Conservation (phyloP, 2,888 invertebrate species). For the Noctua fimbriata region DNA sequence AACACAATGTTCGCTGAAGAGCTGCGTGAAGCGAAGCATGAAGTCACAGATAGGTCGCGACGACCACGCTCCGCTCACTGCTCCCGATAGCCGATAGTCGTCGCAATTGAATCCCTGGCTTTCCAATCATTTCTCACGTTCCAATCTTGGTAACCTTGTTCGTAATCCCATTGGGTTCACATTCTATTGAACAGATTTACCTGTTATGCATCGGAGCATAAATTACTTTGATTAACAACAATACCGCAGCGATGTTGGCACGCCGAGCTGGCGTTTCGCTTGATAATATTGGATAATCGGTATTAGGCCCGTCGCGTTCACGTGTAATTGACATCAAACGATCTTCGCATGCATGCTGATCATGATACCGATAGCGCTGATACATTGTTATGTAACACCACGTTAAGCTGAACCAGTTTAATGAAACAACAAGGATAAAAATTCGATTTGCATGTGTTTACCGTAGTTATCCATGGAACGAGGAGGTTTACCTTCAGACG, state of each 20-base stretch:
- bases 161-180: slow-evolving; percentile 56
- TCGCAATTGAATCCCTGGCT: slow-evolving; percentile 57
- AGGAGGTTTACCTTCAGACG: slow-evolving; percentile 84
- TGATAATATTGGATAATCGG: slow-evolving; percentile 71
- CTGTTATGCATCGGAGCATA: slow-evolving; percentile 68
- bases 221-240: slow-evolving; percentile 75
- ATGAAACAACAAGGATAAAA: slow-evolving; percentile 60
- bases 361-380: slow-evolving; percentile 55
- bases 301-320: slow-evolving; percentile 66
- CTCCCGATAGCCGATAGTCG: slow-evolving; percentile 60
- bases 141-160: slow-evolving; percentile 58
- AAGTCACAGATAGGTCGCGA: slow-evolving; percentile 75
- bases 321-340: slow-evolving; percentile 70
- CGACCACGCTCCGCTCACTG: slow-evolving; percentile 57
- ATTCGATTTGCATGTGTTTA: slow-evolving; percentile 73
- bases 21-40: slow-evolving; percentile 74
- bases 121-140: slow-evolving; percentile 59
- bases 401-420: slow-evolving; percentile 48
- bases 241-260: slow-evolving; percentile 68
- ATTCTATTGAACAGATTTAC: slow-evolving; percentile 60
- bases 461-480: slow-evolving; percentile 70
- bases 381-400: slow-evolving; percentile 54
- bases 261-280: slow-evolving; percentile 59
- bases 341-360: slow-evolving; percentile 61
- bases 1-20: slow-evolving; percentile 72